Evolutionary conservation across 2,113 vertebrate species (phyloP).

Genomic region (Chaetodon auriga): DNA sequence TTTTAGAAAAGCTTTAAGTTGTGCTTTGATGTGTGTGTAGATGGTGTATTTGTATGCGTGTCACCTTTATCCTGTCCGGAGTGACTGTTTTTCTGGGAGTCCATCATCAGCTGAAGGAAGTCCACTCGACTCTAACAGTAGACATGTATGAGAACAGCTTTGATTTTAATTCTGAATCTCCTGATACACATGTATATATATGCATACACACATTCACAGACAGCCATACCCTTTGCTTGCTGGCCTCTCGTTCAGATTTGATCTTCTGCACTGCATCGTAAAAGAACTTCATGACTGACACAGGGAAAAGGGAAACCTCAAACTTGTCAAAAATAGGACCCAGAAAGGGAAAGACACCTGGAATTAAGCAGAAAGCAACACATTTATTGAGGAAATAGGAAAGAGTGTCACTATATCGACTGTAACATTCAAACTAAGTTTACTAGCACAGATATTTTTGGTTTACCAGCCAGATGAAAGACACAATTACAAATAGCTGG

Average conservation of each 20-base stretch:
- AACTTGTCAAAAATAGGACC: conserved; percentile 79
- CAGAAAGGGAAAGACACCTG: conserved; percentile 84
- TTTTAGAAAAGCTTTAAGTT: not conserved
- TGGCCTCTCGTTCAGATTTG: conserved; percentile 72
- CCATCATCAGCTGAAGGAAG: conserved; percentile 89
- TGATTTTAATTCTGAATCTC: not conserved
- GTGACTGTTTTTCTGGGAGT: conserved; percentile 75
- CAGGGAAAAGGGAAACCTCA: conserved; percentile 79
- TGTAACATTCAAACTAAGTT: not conserved
- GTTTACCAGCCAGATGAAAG: not conserved
- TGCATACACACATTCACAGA: not conserved
- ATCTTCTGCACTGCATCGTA: conserved; percentile 75
- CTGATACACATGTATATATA: not conserved
- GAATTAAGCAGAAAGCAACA: not conserved
- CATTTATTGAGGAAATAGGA: not conserved
- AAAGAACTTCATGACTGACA: conserved; percentile 77
- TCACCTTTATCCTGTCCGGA: conserved; percentile 73
- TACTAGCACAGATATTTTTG: not conserved
- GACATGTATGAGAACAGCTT: conserved; percentile 17
- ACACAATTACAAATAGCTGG: not conserved
- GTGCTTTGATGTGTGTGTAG: not conserved
- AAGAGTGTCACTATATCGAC: fast-evolving
- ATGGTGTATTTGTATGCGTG: not conserved
- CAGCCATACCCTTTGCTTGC: conserved; percentile 39
- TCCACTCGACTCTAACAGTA: conserved; percentile 82